phyloP scores from a whole-genome alignment of 1,140 invertebrate species.

The Nephila pilipes region DNA sequence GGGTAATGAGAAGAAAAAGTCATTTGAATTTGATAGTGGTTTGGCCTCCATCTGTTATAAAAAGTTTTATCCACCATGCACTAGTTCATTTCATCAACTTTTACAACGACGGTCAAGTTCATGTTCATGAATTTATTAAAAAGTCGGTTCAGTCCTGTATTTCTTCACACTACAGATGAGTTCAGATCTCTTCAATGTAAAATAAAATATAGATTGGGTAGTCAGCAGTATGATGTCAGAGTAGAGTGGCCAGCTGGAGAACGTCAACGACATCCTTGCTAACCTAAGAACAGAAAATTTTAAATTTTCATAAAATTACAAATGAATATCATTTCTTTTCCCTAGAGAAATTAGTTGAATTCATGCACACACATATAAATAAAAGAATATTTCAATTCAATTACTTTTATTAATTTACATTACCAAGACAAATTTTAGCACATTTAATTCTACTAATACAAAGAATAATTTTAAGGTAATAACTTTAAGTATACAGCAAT shows the following conservation, averaged over 20 bases:
- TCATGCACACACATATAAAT: too few relatives aligned
- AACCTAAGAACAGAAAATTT: constrained; percentile 34
- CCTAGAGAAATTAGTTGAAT: neutral
- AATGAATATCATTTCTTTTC: too few relatives aligned
- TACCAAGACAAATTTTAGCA: too few relatives aligned
- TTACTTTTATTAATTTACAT: too few relatives aligned
- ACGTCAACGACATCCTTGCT: constrained; percentile 68
- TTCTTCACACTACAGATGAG: neutral
- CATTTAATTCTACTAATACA: too few relatives aligned
- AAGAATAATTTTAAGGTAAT: too few relatives aligned
- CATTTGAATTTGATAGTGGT: neutral
- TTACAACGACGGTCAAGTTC: neutral
- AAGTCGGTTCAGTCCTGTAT: neutral
- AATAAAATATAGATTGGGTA: constrained; percentile 61
- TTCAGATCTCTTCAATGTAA: constrained; percentile 69
- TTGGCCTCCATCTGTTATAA: neutral
- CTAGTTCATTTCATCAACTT: neutral
- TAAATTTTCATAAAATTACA: neutral
- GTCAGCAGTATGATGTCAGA: constrained; percentile 66
- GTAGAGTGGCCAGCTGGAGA: constrained; percentile 73
- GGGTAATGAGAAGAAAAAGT: neutral
- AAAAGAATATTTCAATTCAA: too few relatives aligned
- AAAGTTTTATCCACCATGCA: neutral
- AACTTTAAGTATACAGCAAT: too few relatives aligned
- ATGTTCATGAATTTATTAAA: neutral